Base-by-base conservation (phyloP, 2,113 vertebrate genomes). In the Protomyctophum bolini region DNA sequence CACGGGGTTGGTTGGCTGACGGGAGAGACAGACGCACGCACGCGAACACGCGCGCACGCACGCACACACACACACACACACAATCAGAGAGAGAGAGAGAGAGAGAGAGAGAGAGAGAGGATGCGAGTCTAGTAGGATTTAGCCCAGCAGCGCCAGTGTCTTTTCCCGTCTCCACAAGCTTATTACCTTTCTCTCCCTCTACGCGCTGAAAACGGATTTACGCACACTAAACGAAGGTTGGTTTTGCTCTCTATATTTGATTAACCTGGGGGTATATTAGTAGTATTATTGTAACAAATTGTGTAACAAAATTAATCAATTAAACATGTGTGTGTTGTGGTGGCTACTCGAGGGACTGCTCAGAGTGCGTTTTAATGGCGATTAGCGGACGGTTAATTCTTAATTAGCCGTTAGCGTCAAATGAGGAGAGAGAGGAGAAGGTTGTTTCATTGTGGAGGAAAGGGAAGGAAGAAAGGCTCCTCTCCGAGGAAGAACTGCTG, bases 131-230 rank as follows among this genome's bases (percentile, higher is more conserved):
- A 66, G 72, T 59, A 58, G 85, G 85, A 80, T 88, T 87, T 83
- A 85, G 83, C 70, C 61, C 77, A 47, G 79, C 82, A 81, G 83
- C 80, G 33, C 33, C 33, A 41, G 33, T 41, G 85, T 87, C 88
- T 88, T 82, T 86, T 79, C 72, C 55, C 79, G 80, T 88, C 79
- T 81, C 49, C 86, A 87, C 83, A 75, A 86, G 86, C 82, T 80
- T 80, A 90, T 88, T 87, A 81, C 71, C 71, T 71, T 66, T 69
- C 77, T 70, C 59, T 81, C 68, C 33, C 3, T 41, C 33, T 58
- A 72, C 87, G 79, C 87, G 85, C 79, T 52, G 73, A 75, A 78
- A 81, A 86, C 84, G 89, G 89, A 91, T 91, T 89, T 91, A 87
- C 83, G 78, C 84, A 29, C 89, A 81, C 68, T 46, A 66, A 66